Evolutionary conservation across 2,113 vertebrate genomes (phyloP).

Genomic region (Gobius niger): DNA sequence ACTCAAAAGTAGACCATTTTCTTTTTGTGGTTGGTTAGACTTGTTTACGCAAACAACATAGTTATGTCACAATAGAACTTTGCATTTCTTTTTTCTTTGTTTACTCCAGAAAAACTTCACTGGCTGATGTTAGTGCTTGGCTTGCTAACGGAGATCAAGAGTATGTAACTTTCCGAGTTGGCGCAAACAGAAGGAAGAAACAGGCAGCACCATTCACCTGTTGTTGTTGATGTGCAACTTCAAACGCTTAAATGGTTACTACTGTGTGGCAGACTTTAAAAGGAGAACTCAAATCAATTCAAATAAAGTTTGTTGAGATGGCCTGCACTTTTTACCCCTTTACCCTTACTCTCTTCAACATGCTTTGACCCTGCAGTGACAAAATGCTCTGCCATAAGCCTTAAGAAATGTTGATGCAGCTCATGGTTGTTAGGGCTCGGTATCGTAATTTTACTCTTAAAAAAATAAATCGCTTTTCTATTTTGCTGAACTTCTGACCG

Average conservation of each 20-base stretch:
- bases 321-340: conserved; percentile 43
- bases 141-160: conserved; percentile 64
- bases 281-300: conserved; percentile 23
- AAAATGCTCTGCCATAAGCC: conserved; percentile 14
- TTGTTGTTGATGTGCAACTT: conserved; percentile 53
- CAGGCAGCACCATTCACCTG: conserved; percentile 50
- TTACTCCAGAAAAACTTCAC: conserved; percentile 60
- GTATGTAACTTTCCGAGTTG: conserved; percentile 25
- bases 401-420: conserved; percentile 24
- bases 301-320: conserved; percentile 48
- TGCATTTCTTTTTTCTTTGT: conserved; percentile 50
- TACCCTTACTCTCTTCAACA: conserved; percentile 14
- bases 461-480: neutral
- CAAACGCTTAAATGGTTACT: conserved; percentile 38
- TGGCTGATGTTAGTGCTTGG: conserved; percentile 41
- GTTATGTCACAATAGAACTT: conserved; percentile 61
- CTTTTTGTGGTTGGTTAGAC: conserved; percentile 54
- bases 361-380: conserved; percentile 5
- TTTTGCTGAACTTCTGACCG: conserved; percentile 57
- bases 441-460: conserved; percentile 1
- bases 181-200: conserved; percentile 56
- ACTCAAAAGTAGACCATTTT: conserved; percentile 63
- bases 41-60: conserved; percentile 62
- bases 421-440: conserved; percentile 44
- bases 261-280: conserved; percentile 18